Conservation (phyloP, 2,113 vertebrate genomes). For the Proterorhinus semilunaris region DNA sequence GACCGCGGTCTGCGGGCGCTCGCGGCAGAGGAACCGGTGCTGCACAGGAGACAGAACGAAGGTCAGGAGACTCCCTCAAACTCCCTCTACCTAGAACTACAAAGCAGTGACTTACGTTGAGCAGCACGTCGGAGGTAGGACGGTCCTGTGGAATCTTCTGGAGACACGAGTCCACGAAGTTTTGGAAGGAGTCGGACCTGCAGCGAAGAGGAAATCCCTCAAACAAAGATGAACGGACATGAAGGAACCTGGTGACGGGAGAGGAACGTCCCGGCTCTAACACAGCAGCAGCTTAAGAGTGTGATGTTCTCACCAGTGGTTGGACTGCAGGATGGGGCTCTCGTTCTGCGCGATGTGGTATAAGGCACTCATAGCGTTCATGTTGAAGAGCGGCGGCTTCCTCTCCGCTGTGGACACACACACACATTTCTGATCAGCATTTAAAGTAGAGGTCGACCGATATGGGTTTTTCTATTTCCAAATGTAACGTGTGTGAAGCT, state of each 20-base stretch:
- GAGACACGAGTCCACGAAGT: constrained; percentile 92
- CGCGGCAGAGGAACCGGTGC: constrained; percentile 88
- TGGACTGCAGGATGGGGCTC: constrained; percentile 88
- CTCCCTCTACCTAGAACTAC: neutral
- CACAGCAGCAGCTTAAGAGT: neutral
- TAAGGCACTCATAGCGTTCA: constrained; percentile 98
- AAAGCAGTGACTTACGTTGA: constrained; percentile 81
- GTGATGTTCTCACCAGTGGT: constrained; percentile 83
- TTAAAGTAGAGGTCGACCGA: too few relatives aligned
- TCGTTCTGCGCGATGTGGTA: constrained; percentile 96
- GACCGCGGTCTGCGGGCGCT: constrained; percentile 86
- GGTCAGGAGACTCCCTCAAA: too few relatives aligned
- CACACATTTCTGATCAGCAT: neutral
- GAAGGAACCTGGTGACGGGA: neutral
- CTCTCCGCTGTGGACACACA: constrained; percentile 80
- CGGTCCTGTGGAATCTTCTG: constrained; percentile 93
- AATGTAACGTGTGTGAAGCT: too few relatives aligned
- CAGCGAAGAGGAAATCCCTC: neutral
- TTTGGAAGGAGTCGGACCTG: constrained; percentile 93
- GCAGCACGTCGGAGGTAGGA: constrained; percentile 88
- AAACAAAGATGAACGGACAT: neutral
- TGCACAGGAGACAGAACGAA: constrained; percentile 30
- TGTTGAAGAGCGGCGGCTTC: constrained; percentile 92
- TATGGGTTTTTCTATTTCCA: too few relatives aligned
- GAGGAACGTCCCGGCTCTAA: too few relatives aligned